Base-by-base conservation (phyloP, 1,140 invertebrate genomes). In the Conopomorpha cramerella region DNA sequence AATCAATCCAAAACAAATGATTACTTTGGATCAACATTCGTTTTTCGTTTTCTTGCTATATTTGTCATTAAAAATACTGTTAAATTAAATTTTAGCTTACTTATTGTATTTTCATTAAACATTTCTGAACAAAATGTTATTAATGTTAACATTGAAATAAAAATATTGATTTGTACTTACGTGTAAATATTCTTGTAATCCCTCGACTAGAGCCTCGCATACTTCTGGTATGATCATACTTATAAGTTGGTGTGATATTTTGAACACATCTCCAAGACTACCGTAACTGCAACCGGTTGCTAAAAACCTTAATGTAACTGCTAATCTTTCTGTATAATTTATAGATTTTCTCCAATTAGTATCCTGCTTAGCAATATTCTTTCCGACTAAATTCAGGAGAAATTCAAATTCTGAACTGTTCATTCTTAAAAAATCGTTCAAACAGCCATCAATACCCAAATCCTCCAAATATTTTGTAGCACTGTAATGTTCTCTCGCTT, bases 381-480 rank as follows among this genome's bases (percentile, higher is more conserved):
- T 4, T 11, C 28, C 28, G 11, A 29, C 11, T 29, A 29, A 29
- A 29, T 29, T 29, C 11, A 7, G 13, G 4, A 29, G 13, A 29
- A 7, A 29, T 29, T 29, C 28, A 29, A 10, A 29, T 13, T 29
- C 13, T 4, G 28, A 29, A 29, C 28, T 29, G 28, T 23, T 23
- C 19, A 23, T 23, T 23, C 19, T 23, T 23, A 23, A 6, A 23
- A 23, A 23, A 29, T n/a, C 13, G 4, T 29, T 29, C 11, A 29
- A n/a, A 4, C 8, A 13, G 11, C 28, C 28, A 11, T 29, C 28
- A 29, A 29, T 29, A 29, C 28, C 28, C 28, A 29, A 29, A 29
- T 23, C 28, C 13, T 29, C 11, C 4, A 29, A 11, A n/a, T 10
- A 29, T 4, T 29, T 11, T 29, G 28, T 13, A 4, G 28, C 13